Conservation (phyloP, 2,113 vertebrate genomes). For the Pelobates fuscus region DNA sequence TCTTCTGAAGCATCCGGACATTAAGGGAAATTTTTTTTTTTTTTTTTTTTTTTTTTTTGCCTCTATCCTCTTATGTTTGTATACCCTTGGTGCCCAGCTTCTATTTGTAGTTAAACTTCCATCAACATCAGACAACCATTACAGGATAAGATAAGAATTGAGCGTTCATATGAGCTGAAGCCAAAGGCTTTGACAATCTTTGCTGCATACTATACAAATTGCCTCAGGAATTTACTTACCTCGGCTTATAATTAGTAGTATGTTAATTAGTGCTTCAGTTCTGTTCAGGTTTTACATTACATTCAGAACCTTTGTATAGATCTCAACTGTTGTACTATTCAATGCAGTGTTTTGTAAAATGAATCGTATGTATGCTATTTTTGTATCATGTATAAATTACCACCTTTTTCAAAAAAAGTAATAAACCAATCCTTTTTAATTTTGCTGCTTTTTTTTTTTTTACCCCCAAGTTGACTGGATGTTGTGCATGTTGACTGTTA, state of each 20-base stretch:
- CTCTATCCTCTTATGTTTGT: too few relatives aligned
- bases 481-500: too few relatives aligned
- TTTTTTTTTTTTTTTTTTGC: too few relatives aligned
- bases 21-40: too few relatives aligned
- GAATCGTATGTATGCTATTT: slow-evolving; percentile 55
- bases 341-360: slow-evolving; percentile 43
- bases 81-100: too few relatives aligned
- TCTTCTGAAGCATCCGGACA: too few relatives aligned
- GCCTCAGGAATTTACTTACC: slow-evolving; percentile 17
- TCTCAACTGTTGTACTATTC: neutral
- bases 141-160: too few relatives aligned
- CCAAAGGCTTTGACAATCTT: neutral
- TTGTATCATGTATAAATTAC: slow-evolving; percentile 31
- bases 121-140: too few relatives aligned
- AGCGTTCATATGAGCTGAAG: too few relatives aligned
- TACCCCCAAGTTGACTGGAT: neutral
- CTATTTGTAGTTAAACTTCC: too few relatives aligned
- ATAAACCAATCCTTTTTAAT: too few relatives aligned
- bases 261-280: neutral
- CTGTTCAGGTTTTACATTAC: neutral
- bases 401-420: neutral
- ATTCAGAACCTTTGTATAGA: neutral
- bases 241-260: neutral
- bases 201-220: neutral
- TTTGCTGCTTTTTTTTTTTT: neutral